Evolutionary conservation across 2,797 vertebrate genomes (phyloP).

Genomic region (Acipenser ruthenus): DNA sequence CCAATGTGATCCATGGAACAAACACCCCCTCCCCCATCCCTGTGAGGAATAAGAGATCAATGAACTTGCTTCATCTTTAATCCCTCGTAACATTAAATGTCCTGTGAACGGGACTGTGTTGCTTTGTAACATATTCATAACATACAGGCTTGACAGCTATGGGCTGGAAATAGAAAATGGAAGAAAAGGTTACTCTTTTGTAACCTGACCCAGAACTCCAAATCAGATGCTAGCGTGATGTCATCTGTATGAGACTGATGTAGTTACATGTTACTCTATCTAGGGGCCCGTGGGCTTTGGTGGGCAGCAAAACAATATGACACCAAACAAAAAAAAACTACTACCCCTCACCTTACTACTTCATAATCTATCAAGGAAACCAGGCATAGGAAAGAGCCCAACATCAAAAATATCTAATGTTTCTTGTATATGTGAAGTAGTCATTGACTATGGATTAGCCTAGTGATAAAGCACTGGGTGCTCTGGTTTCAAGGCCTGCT

Average conservation of each 20-base stretch:
- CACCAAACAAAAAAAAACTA: no score
- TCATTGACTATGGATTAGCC: conserved; percentile 23
- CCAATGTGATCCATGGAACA: no score
- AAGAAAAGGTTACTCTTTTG: background rate
- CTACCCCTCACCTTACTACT: background rate
- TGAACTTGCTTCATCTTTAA: no score
- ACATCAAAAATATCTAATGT: conserved; percentile 35
- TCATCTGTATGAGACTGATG: conserved; percentile 13
- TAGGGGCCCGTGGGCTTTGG: conserved; percentile 4
- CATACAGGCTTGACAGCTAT: no score
- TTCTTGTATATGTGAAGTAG: conserved; percentile 25
- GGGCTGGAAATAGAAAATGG: no score
- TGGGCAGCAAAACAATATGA: conserved; percentile 16
- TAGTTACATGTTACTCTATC: conserved; percentile 4
- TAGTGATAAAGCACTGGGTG: conserved; percentile 27
- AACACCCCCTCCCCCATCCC: no score
- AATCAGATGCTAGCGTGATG: conserved; percentile 10
- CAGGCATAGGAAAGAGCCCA: conserved; percentile 19
- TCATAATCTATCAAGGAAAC: conserved; percentile 17
- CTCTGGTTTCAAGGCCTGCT: conserved; percentile 16
- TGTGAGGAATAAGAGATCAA: no score
- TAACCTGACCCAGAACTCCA: conserved; percentile 2
- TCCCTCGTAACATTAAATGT: no score
- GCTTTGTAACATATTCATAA: no score
- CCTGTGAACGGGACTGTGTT: no score